A percentile compares a stretch with the other conserved stretches of the same genome.
These are phyloP conservation scores for Bettongia penicillata DNA, from an alignment of 2,113 vertebrate species.

Conservation along the genomic window DNA sequence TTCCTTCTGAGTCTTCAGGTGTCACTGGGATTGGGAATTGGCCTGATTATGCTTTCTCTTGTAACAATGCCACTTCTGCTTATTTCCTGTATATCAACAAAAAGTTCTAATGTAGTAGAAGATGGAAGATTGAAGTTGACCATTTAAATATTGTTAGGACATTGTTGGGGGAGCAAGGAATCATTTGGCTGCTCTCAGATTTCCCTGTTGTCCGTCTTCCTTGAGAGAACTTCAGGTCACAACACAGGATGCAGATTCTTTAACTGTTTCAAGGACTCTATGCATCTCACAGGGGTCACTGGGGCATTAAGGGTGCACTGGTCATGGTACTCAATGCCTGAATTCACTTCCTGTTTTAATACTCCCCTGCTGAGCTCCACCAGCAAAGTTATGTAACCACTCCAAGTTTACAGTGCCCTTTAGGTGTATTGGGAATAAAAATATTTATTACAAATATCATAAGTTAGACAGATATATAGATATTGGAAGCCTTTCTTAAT, in stretches of 20 bases:
- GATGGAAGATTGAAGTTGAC: constrained; percentile 32
- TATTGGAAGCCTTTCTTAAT: neutral
- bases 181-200: neutral
- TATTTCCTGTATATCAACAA: constrained; percentile 49
- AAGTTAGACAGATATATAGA: neutral
- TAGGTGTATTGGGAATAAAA: neutral
- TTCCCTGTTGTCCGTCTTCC: neutral
- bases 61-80: constrained; percentile 47
- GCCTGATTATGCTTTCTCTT: constrained; percentile 59
- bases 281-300: neutral
- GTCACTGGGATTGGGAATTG: constrained; percentile 59
- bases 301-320: neutral
- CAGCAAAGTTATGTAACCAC: neutral
- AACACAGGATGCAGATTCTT: neutral
- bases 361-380: neutral
- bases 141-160: constrained; percentile 10
- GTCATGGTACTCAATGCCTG: neutral
- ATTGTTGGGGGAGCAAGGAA: constrained; percentile 33
- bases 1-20: constrained; percentile 41
- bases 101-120: constrained; percentile 58
- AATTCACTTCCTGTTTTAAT: neutral
- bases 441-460: neutral
- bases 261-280: neutral
- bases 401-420: neutral
- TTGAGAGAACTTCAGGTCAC: neutral